These are phyloP conservation scores for Pachyrhynchus sulphureomaculatus DNA, from an alignment of 1,140 invertebrate species.

Conservation along the genomic window DNA sequence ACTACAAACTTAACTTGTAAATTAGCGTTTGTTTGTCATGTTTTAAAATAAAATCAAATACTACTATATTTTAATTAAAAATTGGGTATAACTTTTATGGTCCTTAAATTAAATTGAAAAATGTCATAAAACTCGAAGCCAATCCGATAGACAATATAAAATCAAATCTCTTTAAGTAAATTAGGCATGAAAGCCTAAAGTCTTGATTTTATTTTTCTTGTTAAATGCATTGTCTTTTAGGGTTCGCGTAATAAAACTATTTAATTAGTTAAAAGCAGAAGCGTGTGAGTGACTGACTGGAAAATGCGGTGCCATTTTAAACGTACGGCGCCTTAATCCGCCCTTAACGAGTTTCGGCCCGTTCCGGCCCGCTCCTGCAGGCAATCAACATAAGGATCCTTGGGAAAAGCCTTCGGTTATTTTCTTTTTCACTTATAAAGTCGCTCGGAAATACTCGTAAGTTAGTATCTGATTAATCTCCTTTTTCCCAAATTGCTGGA, in stretches of 20 bases:
- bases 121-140: too few relatives aligned
- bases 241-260: constrained; percentile 31
- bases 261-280: constrained; percentile 36
- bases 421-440: constrained; percentile 36
- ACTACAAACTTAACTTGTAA: too few relatives aligned
- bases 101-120: too few relatives aligned
- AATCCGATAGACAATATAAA: too few relatives aligned
- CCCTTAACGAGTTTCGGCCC: constrained; percentile 32
- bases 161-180: too few relatives aligned
- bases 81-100: too few relatives aligned
- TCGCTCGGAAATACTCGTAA: constrained; percentile 21
- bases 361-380: constrained; percentile 19
- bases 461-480: constrained; percentile 17
- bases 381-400: constrained; percentile 34
- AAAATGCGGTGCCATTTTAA: constrained; percentile 34
- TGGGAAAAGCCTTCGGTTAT: constrained; percentile 27
- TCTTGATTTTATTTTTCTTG: constrained; percentile 24
- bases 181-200: not conserved
- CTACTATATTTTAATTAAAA: too few relatives aligned
- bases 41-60: too few relatives aligned
- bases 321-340: constrained; percentile 31
- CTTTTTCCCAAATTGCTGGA: not conserved
- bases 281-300: constrained; percentile 35
- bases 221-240: constrained; percentile 14
- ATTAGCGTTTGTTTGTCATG: too few relatives aligned